Percentiles rank a stretch among this genome's conserved stretches.
Conservation (phyloP, 2,888 invertebrate species). For the Lepidocyrtinus sp. region DNA sequence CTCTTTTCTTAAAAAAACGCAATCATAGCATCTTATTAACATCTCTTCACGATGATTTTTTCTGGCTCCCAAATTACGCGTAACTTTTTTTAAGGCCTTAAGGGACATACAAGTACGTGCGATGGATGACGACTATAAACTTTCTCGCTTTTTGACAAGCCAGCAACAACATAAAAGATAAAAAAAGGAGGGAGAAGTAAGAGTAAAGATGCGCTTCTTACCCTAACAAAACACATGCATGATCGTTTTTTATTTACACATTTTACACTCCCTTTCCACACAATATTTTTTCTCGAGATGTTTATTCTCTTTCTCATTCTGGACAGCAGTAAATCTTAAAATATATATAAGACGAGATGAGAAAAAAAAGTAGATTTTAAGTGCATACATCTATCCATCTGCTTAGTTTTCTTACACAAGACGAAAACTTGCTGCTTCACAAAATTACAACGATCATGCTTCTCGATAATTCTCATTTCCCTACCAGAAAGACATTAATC, state of each 20-base stretch:
- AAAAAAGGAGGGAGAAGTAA: conserved; percentile 25
- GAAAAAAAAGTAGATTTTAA: not conserved
- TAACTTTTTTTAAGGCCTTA: conserved; percentile 36
- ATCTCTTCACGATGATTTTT: conserved; percentile 37
- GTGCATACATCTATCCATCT: not conserved
- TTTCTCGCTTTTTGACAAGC: conserved; percentile 50
- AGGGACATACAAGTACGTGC: conserved; percentile 58
- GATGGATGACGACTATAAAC: conserved; percentile 54
- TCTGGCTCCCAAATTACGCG: conserved; percentile 59
- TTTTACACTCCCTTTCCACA: conserved; percentile 41
- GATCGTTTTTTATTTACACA: conserved; percentile 47
- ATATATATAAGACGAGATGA: not conserved
- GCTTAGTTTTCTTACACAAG: too few relatives aligned
- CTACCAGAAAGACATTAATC: conserved; percentile 59
- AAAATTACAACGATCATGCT: not conserved
- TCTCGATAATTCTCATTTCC: conserved; percentile 6
- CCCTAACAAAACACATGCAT: conserved; percentile 36
- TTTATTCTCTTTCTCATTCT: not conserved
- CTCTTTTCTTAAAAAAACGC: conserved; percentile 23
- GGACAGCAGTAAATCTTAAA: not conserved
- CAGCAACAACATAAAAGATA: conserved; percentile 26
- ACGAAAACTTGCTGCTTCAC: not conserved
- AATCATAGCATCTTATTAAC: conserved; percentile 55
- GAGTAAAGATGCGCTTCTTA: not conserved
- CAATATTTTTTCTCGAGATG: not conserved